phyloP scores from a whole-genome alignment of 2,888 invertebrate species.

The Dione vanillae region DNA sequence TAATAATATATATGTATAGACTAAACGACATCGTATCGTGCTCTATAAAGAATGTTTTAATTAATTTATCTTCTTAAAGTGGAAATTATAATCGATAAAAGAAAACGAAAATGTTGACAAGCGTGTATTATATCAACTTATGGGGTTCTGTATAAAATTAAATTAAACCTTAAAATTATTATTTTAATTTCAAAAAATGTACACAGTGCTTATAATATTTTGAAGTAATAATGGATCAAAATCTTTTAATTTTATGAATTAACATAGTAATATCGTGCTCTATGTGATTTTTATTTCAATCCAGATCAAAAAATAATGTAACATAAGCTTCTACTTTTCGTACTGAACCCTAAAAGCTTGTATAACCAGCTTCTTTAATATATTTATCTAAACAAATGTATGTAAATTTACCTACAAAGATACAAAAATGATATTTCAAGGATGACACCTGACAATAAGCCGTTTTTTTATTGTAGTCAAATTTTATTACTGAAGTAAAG shows the following conservation, averaged over 20 bases:
- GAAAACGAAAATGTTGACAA: background rate
- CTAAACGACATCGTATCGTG: background rate
- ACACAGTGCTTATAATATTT: too few species aligned
- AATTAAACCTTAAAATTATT: too few species aligned
- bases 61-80: conserved; percentile 11
- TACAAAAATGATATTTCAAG: conserved; percentile 10
- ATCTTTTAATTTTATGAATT: too few species aligned
- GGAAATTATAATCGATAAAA: background rate
- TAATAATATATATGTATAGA: background rate
- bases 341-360: background rate
- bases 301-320: background rate
- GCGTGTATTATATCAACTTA: background rate
- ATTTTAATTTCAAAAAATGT: too few species aligned
- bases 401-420: background rate
- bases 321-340: background rate
- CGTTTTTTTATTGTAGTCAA: background rate
- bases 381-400: conserved; percentile 16
- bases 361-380: conserved; percentile 2
- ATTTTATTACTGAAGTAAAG: background rate
- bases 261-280: too few species aligned
- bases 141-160: too few species aligned
- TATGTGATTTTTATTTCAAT: too few species aligned
- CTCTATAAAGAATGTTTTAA: background rate
- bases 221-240: too few species aligned
- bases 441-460: background rate